These are phyloP conservation scores for Melierax canorus DNA, from an alignment of 2,113 vertebrate genomes.

Conservation along the genomic window DNA sequence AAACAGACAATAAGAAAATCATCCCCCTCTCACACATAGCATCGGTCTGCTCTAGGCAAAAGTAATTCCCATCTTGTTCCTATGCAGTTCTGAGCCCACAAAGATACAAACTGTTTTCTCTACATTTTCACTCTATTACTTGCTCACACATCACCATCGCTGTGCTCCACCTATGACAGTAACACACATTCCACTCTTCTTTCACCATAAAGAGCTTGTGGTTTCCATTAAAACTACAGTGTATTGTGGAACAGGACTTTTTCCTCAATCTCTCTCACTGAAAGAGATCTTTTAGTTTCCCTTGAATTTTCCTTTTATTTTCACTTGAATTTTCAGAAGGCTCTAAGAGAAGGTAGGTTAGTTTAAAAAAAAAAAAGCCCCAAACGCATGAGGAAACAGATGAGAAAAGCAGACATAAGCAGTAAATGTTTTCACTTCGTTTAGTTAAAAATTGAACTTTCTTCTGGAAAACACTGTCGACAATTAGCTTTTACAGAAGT, in stretches of 20 bases:
- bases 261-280: neutral
- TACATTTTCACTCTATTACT: neutral
- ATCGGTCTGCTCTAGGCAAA: neutral
- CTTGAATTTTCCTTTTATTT: neutral
- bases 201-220: neutral
- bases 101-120: neutral
- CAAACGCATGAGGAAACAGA: rapidly evolving
- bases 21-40: no score
- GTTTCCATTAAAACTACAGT: neutral
- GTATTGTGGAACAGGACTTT: rapidly evolving
- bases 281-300: neutral
- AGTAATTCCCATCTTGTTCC: neutral
- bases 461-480: neutral
- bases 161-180: neutral
- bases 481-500: neutral
- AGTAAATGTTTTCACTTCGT: neutral
- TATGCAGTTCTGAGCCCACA: neutral
- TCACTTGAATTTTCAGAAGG: neutral
- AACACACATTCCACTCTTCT: neutral
- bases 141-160: neutral
- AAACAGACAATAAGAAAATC: neutral
- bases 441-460: neutral
- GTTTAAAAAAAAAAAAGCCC: neutral
- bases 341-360: neutral
- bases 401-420: neutral